Evolutionary conservation across 2,888 invertebrate species (phyloP), one percentile per base, ranked within the genome.

Genomic region (Machimus atricapillus): DNA sequence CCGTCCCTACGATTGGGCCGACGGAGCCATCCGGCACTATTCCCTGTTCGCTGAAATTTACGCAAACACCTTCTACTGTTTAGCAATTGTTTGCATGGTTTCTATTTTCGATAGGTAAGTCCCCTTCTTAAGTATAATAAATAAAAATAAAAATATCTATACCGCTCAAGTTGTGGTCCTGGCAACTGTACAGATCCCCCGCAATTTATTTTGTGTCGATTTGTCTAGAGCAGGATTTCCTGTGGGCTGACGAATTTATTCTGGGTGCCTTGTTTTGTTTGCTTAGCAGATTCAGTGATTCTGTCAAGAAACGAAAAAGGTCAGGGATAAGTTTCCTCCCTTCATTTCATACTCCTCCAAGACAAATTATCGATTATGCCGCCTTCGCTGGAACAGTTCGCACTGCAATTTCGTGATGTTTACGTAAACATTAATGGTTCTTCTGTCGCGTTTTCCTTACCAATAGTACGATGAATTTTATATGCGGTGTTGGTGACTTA

Each of bases 31-130:
- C 46, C 90, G 90, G 27, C 92, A 92, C 87, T 93, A 93, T 90
- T 91, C 91, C n/a, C 89, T 92, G 43, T 93, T 93, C 89, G 92
- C 92, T 83, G 91, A 92, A 88, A 91, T 92, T 77, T 93, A 93
- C 89, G 89, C 92, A 85, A 93, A 92, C 87, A 91, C 93, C 73
- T 94, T 94, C 90, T 94, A 93, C 89, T 93, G 93, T 86, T 90
- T 94, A 88, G 93, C 93, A 77, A 93, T 94, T 85, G 90, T 94
- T 82, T 94, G 94, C 90, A 91, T 94, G 88, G 93, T 94, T 85
- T 94, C 94, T 43, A 93, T 94, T 46, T 93, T 94, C 89, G 94
- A 94, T 91, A 93, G 94, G 94, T 94, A 90, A 93, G 92, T 91
- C 79, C 23, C 0, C 73, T 66, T 6, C 12, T 52, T 8, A 58